Base-by-base conservation (phyloP, 1,140 invertebrate species). In the Thaumetopoea pityocampa region DNA sequence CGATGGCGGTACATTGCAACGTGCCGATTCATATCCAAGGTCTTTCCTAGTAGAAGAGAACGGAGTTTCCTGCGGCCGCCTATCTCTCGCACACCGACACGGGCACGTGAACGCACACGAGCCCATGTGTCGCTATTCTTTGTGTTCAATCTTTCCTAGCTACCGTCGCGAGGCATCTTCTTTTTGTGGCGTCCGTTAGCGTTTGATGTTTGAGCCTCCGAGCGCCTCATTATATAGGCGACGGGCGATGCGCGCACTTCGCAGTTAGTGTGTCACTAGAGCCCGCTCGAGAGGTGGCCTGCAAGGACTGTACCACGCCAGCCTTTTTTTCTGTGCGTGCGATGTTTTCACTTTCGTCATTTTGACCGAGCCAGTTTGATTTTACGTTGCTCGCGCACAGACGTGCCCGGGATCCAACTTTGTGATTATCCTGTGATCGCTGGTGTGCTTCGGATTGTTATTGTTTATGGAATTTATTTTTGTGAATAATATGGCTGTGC, bases 11-110 rank as follows among this genome's bases (percentile, higher is more conserved):
- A 74, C 74, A 79, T 76, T 82, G 77, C 79, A 80, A 76, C 73
- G 72, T 70, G 77, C 67, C 67, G 73, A 68, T 82, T 82, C 68
- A 70, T 67, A 77, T 70, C 84, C 82, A 86, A 86, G 84, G 84
- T 85, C 84, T 86, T 86, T 86, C 84, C 82, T 86, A 76, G 80
- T 86, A 79, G 81, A 86, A 86, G 84, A 86, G 84, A 86, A 85
- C 81, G 83, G 80, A 68, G 84, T 83, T 86, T 86, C 84, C 82
- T 86, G 82, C 77, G 84, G 56, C 71, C 67, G 72, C 76, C 72
- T 78, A 76, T 81, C 74, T 81, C 74, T 68, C 61, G 64, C 74
- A 74, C 74, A 80, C 67, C 54, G 62, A 67, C 66, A 69, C 32
- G 46, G 54, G 53, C 74, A 73, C 73, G 65, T 69, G 68, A 61